A percentile compares a stretch with the other conserved stretches of the same genome.
Evolutionary conservation across 2,797 vertebrate species (phyloP).

Genomic region (Poecilia velifera): DNA sequence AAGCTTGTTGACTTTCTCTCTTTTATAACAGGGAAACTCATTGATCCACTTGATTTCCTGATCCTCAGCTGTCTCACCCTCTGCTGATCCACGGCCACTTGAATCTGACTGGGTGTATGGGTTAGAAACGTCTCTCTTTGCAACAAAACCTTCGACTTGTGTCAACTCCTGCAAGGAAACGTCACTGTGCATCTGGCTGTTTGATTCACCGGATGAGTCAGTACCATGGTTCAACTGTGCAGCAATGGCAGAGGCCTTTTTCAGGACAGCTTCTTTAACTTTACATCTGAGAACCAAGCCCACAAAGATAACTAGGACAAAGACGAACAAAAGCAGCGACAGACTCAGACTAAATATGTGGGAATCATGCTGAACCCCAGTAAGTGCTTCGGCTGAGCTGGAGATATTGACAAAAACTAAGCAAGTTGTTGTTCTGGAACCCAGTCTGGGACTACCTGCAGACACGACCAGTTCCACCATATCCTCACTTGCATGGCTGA

Average conservation of each 20-base stretch:
- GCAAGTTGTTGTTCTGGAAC: slow-evolving; percentile 85
- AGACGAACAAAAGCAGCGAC: slow-evolving; percentile 81
- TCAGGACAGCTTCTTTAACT: slow-evolving; percentile 71
- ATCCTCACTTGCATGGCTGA: slow-evolving; percentile 58
- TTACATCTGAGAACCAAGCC: slow-evolving; percentile 83
- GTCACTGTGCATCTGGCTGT: slow-evolving; percentile 31
- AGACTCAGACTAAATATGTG: slow-evolving; percentile 82
- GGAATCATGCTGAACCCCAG: slow-evolving; percentile 59
- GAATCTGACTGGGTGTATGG: slow-evolving; percentile 81
- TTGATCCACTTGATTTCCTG: slow-evolving; percentile 92
- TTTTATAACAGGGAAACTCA: slow-evolving; percentile 80
- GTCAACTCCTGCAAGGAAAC: slow-evolving; percentile 73
- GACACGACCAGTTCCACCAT: slow-evolving; percentile 82
- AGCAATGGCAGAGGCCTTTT: slow-evolving; percentile 72
- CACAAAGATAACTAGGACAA: slow-evolving; percentile 79
- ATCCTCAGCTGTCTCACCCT: slow-evolving; percentile 91
- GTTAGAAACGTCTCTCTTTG: slow-evolving; percentile 68
- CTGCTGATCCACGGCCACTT: slow-evolving; percentile 86
- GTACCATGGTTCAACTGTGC: slow-evolving; percentile 57
- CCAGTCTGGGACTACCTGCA: slow-evolving; percentile 85
- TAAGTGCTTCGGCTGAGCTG: slow-evolving; percentile 71
- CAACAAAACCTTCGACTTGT: slow-evolving; percentile 42
- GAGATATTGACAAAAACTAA: slow-evolving; percentile 89
- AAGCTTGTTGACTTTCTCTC: slow-evolving; percentile 53
- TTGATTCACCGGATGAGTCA: slow-evolving; percentile 51